Percentiles rank a stretch among this genome's conserved stretches.
phyloP scores from a whole-genome alignment of 2,797 vertebrate genomes.

The Meriones psammophilus region DNA sequence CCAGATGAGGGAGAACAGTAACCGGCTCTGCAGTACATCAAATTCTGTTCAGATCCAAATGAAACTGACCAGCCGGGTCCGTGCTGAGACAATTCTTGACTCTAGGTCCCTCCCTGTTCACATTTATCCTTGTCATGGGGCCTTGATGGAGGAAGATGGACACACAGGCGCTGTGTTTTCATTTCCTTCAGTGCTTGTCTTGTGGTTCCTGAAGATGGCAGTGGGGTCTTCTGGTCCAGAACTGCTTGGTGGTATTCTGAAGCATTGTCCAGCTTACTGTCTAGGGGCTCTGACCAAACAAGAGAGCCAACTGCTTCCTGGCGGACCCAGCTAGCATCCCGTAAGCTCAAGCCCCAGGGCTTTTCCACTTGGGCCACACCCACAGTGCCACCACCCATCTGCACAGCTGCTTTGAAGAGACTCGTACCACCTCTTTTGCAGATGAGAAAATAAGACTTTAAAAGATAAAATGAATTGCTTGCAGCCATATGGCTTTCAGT shows the following conservation, averaged over 20 bases:
- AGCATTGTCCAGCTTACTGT: neutral
- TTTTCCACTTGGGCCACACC: neutral
- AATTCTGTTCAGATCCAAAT: neutral
- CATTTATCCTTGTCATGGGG: neutral
- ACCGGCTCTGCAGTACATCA: neutral
- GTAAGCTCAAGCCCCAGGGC: neutral
- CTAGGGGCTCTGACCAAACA: neutral
- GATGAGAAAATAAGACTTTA: constrained; percentile 1
- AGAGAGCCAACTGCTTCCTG: neutral
- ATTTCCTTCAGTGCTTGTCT: neutral
- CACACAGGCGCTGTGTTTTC: neutral
- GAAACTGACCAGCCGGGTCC: neutral
- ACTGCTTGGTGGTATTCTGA: neutral
- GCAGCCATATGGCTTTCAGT: neutral
- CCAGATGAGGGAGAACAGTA: neutral
- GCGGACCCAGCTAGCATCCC: neutral
- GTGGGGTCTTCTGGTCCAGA: too few relatives aligned
- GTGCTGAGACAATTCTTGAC: neutral
- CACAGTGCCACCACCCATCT: neutral
- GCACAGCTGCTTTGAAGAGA: neutral
- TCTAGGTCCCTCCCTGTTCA: neutral
- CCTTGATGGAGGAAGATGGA: neutral
- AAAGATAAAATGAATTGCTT: constrained; percentile 8
- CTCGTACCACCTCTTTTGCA: neutral
- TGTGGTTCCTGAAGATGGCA: neutral